A percentile compares a stretch with the other conserved stretches of the same genome.
phyloP scores from a whole-genome alignment of 1,140 invertebrate genomes.

The Psilanteris sp. region DNA sequence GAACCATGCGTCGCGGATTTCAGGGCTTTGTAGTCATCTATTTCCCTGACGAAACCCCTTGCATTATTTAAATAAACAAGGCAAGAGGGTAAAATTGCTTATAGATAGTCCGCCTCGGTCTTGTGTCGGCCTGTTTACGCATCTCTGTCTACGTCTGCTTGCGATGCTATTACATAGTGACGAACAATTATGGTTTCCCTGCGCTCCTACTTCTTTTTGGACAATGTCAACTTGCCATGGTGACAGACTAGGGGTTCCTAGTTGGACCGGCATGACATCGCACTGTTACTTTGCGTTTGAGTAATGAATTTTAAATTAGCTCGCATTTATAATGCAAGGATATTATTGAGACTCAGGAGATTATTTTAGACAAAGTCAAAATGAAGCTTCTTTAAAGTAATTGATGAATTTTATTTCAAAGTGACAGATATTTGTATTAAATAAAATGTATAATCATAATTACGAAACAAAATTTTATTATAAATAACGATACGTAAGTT shows the following conservation, averaged over 20 bases:
- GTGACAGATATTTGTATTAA: too few relatives aligned
- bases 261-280: conserved; percentile 39
- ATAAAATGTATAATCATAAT: too few relatives aligned
- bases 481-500: too few relatives aligned
- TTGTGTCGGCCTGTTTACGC: conserved; percentile 2
- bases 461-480: too few relatives aligned
- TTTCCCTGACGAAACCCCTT: conserved; percentile 67
- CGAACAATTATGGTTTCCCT: conserved; percentile 77
- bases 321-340: conserved; percentile 75
- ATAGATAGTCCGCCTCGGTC: conserved; percentile 26
- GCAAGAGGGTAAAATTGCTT: conserved; percentile 72
- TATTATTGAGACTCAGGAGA: conserved; percentile 70
- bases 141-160: conserved; percentile 28
- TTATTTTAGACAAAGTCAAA: too few relatives aligned
- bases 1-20: conserved; percentile 69
- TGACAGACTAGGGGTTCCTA: conserved; percentile 39
- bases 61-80: conserved; percentile 81
- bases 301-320: conserved; percentile 80
- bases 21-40: conserved; percentile 77
- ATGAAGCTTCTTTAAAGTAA: too few relatives aligned
- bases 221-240: conserved; percentile 48
- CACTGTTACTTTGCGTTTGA: conserved; percentile 50
- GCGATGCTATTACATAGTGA: conserved; percentile 67
- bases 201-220: conserved; percentile 42
- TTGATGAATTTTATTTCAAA: too few relatives aligned